Evolutionary conservation across 2,113 vertebrate genomes (phyloP).

Genomic region (Boulengeromyrus knoepffleri): DNA sequence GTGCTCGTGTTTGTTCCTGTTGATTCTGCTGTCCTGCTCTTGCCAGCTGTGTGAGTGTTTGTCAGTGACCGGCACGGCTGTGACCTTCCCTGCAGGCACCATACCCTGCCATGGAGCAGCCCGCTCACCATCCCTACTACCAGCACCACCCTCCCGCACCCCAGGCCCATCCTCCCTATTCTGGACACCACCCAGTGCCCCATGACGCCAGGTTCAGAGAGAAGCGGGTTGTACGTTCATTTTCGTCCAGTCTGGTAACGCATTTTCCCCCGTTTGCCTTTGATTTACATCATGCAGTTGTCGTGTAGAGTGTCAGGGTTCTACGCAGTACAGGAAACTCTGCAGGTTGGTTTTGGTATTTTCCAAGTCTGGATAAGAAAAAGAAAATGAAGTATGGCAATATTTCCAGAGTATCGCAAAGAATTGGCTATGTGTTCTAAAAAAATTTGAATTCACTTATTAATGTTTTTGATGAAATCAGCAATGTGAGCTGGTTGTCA

Average conservation of each 20-base stretch:
- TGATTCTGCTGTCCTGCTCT: background rate
- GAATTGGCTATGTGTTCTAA: background rate
- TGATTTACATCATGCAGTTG: background rate
- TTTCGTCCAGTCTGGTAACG: slow-evolving; percentile 42
- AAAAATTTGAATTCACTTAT: background rate
- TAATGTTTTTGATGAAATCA: background rate
- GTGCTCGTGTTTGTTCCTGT: background rate
- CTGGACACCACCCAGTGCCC: slow-evolving; percentile 81
- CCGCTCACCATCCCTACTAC: slow-evolving; percentile 79
- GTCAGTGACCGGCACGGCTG: background rate
- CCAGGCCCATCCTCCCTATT: slow-evolving; percentile 78
- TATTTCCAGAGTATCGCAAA: background rate
- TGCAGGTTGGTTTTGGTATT: background rate
- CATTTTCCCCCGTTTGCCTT: background rate
- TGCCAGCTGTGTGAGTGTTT: background rate
- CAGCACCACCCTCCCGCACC: slow-evolving; percentile 91
- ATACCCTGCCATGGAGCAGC: slow-evolving; percentile 87
- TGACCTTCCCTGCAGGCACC: slow-evolving; percentile 60
- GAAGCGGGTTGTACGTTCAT: slow-evolving; percentile 75
- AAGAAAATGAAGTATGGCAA: background rate
- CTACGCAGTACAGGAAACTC: background rate
- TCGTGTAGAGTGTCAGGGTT: background rate
- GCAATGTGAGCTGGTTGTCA: background rate
- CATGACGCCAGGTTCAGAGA: slow-evolving; percentile 82
- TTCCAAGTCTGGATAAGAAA: background rate